Evolutionary conservation across 1,140 invertebrate species (phyloP).

Genomic region (Drosophila sulfurigaster): DNA sequence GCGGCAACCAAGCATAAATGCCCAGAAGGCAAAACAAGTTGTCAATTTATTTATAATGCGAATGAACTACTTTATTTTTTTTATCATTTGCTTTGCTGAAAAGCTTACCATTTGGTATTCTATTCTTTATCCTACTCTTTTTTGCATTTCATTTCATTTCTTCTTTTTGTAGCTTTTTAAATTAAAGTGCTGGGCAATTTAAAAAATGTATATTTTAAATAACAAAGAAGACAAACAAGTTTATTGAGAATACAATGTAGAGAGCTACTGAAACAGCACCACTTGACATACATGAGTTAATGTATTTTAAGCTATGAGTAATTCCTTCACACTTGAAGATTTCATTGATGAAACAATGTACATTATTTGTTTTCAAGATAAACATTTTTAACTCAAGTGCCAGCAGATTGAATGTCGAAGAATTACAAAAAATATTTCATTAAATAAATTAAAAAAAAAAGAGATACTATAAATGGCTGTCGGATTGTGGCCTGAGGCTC

Average conservation of each 20-base stretch:
- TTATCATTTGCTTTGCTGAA: not conserved
- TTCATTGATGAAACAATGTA: constrained; percentile 2
- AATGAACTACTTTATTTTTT: not conserved
- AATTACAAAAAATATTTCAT: not conserved
- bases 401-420: not conserved
- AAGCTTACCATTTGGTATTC: not conserved
- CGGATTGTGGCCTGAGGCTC: not conserved
- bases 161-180: not conserved
- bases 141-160: not conserved
- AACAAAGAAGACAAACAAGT: not conserved
- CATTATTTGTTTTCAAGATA: not conserved
- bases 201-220: not conserved
- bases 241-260: not conserved
- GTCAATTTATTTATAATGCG: no score
- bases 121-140: not conserved
- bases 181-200: not conserved
- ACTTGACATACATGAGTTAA: constrained; percentile 10
- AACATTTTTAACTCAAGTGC: constrained; percentile 4
- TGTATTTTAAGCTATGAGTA: constrained; percentile 7
- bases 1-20: no score
- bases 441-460: not conserved
- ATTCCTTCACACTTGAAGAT: not conserved
- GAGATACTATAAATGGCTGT: not conserved
- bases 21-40: no score
- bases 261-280: not conserved